Conservation (phyloP, 2,888 invertebrate species). For the Choristoneura rosaceana region DNA sequence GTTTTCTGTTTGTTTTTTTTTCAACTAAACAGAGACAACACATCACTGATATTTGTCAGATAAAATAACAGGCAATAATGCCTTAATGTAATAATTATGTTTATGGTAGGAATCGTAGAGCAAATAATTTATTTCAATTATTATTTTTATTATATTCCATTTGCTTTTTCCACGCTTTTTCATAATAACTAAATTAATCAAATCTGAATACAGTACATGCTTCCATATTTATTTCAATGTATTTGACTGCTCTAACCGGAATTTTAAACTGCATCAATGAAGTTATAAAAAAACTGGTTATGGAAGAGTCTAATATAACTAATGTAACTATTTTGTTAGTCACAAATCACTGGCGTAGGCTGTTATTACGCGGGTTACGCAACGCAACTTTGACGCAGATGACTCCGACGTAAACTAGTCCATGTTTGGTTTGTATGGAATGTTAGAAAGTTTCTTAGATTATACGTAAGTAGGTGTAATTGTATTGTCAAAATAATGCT, state of each 20-base stretch:
- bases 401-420: slow-evolving; percentile 19
- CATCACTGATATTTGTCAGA: no score
- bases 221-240: no score
- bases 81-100: no score
- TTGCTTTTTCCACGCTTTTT: no score
- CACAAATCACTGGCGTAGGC: neutral
- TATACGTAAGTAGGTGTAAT: slow-evolving; percentile 24
- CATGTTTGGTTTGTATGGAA: slow-evolving; percentile 29
- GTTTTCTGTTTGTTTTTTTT: no score
- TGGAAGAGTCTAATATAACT: neutral
- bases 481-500: slow-evolving; percentile 35
- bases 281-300: slow-evolving; percentile 1
- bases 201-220: no score
- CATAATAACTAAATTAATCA: no score
- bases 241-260: neutral
- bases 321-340: slow-evolving; percentile 8
- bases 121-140: no score
- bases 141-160: no score
- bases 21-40: no score
- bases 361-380: slow-evolving; percentile 5
- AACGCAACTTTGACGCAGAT: slow-evolving; percentile 19
- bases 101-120: no score
- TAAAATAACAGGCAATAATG: no score
- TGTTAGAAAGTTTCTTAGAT: slow-evolving; percentile 33
- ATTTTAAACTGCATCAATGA: neutral